Conservation (phyloP, 2,113 vertebrate genomes). For the Chionis minor region DNA sequence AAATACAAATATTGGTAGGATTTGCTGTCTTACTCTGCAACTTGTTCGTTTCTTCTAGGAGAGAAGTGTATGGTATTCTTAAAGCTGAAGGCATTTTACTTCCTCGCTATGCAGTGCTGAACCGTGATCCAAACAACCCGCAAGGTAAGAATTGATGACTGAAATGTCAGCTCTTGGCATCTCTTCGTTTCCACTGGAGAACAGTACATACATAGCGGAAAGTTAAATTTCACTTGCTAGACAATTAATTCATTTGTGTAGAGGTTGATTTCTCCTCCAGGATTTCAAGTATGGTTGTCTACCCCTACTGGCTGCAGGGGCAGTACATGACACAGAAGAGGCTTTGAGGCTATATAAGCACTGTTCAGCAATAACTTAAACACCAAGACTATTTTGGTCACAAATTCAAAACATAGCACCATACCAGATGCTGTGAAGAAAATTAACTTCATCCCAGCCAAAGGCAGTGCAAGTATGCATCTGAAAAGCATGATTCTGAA, state of each 20-base stretch:
- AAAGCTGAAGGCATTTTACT: slow-evolving; percentile 89
- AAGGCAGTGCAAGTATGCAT: not conserved
- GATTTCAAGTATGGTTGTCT: not conserved
- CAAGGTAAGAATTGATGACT: slow-evolving; percentile 75
- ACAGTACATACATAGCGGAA: not conserved
- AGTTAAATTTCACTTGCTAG: not conserved
- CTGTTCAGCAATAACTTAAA: not conserved
- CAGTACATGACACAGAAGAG: not conserved
- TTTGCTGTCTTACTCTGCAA: not conserved
- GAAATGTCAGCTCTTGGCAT: not conserved
- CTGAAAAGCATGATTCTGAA: not conserved
- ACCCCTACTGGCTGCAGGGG: not conserved
- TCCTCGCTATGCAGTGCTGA: slow-evolving; percentile 88
- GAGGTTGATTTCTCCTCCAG: not conserved
- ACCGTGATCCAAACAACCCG: slow-evolving; percentile 88
- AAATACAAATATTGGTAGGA: not conserved
- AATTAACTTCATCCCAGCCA: not conserved
- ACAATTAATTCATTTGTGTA: not conserved
- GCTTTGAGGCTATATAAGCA: not conserved
- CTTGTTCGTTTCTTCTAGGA: slow-evolving; percentile 71
- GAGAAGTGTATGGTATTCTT: slow-evolving; percentile 88
- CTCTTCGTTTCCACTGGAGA: not conserved
- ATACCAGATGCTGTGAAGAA: not conserved
- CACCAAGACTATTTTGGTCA: not conserved
- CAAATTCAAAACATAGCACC: not conserved